Evolutionary conservation across 2,113 vertebrate species (phyloP).

Genomic region (Chamaea fasciata): DNA sequence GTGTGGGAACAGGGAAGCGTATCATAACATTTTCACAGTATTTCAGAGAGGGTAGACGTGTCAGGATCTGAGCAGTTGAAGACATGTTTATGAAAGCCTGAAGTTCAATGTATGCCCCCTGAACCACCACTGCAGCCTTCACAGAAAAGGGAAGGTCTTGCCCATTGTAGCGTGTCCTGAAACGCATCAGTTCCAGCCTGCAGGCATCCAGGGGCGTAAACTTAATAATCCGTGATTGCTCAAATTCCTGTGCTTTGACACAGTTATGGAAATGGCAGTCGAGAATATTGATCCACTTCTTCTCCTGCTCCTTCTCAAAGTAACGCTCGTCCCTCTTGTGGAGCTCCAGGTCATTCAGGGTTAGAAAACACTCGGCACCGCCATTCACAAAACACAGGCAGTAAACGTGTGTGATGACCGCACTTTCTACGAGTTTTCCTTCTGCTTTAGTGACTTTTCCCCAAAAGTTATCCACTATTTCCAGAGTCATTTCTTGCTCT

Average conservation of each 20-base stretch:
- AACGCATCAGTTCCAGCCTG: conserved; percentile 90
- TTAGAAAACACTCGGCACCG: conserved; percentile 83
- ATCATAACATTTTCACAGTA: conserved; percentile 87
- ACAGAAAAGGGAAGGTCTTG: conserved; percentile 85
- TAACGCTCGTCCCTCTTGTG: conserved; percentile 77
- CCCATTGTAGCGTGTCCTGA: conserved; percentile 72
- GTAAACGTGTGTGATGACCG: conserved; percentile 82
- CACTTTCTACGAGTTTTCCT: conserved; percentile 77
- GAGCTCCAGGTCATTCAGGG: conserved; percentile 86
- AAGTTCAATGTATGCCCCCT: conserved; percentile 91
- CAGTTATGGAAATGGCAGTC: conserved; percentile 86
- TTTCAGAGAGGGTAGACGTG: conserved; percentile 48
- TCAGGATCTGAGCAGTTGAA: conserved; percentile 34
- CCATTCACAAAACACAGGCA: conserved; percentile 90
- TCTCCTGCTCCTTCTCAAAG: conserved; percentile 74
- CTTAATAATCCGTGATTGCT: conserved; percentile 80
- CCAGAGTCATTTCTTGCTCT: conserved; percentile 88
- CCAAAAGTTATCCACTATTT: conserved; percentile 91
- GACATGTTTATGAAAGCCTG: conserved; percentile 91
- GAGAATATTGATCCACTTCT: conserved; percentile 82
- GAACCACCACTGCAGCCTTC: conserved; percentile 86
- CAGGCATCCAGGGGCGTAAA: conserved; percentile 86
- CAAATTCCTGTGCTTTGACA: conserved; percentile 81
- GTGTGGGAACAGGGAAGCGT: conserved; percentile 85
- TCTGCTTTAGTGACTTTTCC: conserved; percentile 79